Evolutionary conservation across 1,140 invertebrate genomes (phyloP).

Genomic region (Heliconius eleuchia): DNA sequence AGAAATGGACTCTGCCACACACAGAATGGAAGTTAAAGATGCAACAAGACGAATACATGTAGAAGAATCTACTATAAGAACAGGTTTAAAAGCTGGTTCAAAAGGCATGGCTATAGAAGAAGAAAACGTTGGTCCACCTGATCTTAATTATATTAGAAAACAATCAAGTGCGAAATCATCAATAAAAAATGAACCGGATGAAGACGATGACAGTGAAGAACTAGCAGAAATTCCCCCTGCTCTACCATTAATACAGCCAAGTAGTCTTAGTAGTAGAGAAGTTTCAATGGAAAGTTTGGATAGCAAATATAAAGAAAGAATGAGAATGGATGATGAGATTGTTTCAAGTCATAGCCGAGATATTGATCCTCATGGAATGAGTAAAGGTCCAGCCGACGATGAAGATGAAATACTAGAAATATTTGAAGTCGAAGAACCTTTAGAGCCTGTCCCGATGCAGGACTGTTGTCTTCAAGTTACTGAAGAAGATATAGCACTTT

Average conservation of each 20-base stretch:
- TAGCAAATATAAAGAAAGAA: constrained; percentile 84
- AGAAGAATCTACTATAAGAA: constrained; percentile 82
- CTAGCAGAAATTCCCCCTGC: constrained; percentile 89
- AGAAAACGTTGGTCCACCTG: constrained; percentile 70
- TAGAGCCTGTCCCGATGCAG: constrained; percentile 90
- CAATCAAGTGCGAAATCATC: constrained; percentile 47
- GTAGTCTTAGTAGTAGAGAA: constrained; percentile 86
- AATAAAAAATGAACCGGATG: constrained; percentile 80
- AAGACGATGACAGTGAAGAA: constrained; percentile 88
- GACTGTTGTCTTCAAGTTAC: constrained; percentile 93
- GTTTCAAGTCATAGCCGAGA: constrained; percentile 76
- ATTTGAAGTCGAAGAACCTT: constrained; percentile 90
- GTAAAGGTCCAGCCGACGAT: constrained; percentile 78
- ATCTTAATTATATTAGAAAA: constrained; percentile 43
- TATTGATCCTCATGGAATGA: constrained; percentile 74
- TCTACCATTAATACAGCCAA: constrained; percentile 87
- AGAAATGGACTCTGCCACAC: constrained; percentile 72
- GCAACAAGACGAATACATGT: constrained; percentile 79
- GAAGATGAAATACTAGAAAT: constrained; percentile 90
- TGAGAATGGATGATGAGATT: constrained; percentile 82
- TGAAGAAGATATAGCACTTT: constrained; percentile 94
- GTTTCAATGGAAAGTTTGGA: constrained; percentile 90
- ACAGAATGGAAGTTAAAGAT: constrained; percentile 78
- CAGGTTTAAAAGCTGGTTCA: constrained; percentile 80
- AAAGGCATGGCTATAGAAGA: constrained; percentile 78